phyloP scores from a whole-genome alignment of 2,888 invertebrate species.

The Geotrupes spiniger region DNA sequence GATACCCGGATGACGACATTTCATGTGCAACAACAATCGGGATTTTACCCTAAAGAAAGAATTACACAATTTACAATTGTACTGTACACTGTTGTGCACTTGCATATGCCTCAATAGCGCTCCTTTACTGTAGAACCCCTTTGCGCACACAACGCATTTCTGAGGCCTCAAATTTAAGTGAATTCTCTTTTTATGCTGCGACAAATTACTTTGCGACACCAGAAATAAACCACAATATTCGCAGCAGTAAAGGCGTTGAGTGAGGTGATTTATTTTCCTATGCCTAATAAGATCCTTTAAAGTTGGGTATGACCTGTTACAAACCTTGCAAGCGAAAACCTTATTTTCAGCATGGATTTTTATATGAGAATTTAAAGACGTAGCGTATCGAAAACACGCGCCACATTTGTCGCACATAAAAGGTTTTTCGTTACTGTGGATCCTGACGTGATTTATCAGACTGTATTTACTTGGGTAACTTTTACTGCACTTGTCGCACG shows the following conservation, averaged over 20 bases:
- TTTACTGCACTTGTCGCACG: slow-evolving; percentile 21
- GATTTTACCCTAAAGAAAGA: slow-evolving; percentile 6
- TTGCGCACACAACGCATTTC: slow-evolving; percentile 11
- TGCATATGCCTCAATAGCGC: slow-evolving; percentile 5
- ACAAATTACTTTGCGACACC: neutral
- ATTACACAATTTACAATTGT: slow-evolving; percentile 18
- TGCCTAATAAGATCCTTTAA: slow-evolving; percentile 8
- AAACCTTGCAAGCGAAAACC: slow-evolving; percentile 18
- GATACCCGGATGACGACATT: slow-evolving; percentile 12
- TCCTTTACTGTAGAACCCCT: neutral
- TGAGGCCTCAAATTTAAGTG: slow-evolving; percentile 9
- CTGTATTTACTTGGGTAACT: slow-evolving; percentile 15
- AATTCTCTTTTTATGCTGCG: slow-evolving; percentile 9
- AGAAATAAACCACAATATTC: slow-evolving; percentile 15
- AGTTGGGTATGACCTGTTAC: slow-evolving; percentile 7
- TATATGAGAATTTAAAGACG: slow-evolving; percentile 3
- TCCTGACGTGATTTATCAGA: slow-evolving; percentile 15
- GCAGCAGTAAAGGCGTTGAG: slow-evolving; percentile 11
- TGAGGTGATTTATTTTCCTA: slow-evolving; percentile 2
- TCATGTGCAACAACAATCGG: slow-evolving; percentile 9
- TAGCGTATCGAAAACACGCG: slow-evolving; percentile 8
- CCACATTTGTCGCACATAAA: slow-evolving; percentile 19
- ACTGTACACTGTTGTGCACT: slow-evolving; percentile 4
- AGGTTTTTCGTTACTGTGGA: slow-evolving; percentile 12
- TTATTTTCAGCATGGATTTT: slow-evolving; percentile 12